Percentiles rank a stretch among this genome's conserved stretches.
Evolutionary conservation across 1,140 invertebrate genomes (phyloP).

Genomic region (Planococcus citri): DNA sequence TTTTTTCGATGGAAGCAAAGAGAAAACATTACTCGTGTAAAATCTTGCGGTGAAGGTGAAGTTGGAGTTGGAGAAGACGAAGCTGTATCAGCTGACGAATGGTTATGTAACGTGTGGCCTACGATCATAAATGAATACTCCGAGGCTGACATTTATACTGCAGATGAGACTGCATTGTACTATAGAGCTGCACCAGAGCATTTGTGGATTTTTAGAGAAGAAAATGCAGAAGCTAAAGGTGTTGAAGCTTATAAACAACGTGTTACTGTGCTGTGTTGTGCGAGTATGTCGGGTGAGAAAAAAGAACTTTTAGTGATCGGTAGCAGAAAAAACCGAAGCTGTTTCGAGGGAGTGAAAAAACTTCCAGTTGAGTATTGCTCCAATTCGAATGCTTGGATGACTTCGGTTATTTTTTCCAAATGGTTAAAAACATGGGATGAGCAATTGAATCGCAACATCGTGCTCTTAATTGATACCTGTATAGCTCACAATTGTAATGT

Average conservation of each 20-base stretch:
- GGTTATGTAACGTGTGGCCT: no score
- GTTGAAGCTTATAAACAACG: slow-evolving; percentile 34
- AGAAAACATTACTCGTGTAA: no score
- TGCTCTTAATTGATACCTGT: no score
- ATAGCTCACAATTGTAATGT: no score
- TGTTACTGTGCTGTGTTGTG: slow-evolving; percentile 32
- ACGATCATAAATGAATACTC: neutral
- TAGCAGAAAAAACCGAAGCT: slow-evolving; percentile 5
- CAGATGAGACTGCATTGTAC: slow-evolving; percentile 17
- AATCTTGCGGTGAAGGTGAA: no score
- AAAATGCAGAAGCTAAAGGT: slow-evolving; percentile 18
- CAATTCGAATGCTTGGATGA: slow-evolving; percentile 24
- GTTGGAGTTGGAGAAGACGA: no score
- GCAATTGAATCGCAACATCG: no score
- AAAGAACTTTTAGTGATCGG: slow-evolving; percentile 16
- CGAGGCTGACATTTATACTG: slow-evolving; percentile 7
- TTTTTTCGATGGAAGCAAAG: no score
- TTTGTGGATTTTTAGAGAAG: neutral
- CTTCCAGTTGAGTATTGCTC: neutral
- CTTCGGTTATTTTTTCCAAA: neutral
- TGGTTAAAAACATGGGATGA: no score
- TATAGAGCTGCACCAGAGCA: slow-evolving; percentile 5
- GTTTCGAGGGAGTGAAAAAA: slow-evolving; percentile 11
- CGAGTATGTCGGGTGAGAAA: slow-evolving; percentile 31
- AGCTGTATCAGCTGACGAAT: no score